These are phyloP conservation scores for Chiloscyllium punctatum DNA, from an alignment of 2,797 vertebrate genomes.

Conservation along the genomic window DNA sequence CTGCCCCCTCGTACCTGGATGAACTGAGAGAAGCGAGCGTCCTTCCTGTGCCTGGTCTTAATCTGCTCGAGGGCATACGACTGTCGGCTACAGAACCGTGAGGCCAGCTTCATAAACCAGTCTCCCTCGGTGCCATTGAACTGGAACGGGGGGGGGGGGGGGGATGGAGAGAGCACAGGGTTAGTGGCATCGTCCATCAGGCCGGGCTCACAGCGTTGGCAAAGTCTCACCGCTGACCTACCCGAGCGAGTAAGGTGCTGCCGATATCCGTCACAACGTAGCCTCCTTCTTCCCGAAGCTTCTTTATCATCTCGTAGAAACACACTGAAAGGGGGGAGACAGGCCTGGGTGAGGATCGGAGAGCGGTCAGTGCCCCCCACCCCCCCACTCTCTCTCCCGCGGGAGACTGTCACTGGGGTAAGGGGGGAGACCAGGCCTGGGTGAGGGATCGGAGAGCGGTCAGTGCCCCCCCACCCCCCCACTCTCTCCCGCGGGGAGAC, in stretches of 20 bases:
- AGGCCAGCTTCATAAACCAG: conserved; percentile 87
- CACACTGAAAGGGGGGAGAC: conserved; percentile 58
- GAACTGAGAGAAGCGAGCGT: conserved; percentile 74
- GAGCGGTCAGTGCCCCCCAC: too few species aligned
- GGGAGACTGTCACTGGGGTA: too few species aligned
- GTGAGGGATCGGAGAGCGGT: too few species aligned
- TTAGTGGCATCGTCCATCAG: too few species aligned
- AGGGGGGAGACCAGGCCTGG: too few species aligned
- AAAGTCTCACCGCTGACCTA: conserved; percentile 49
- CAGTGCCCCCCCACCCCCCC: too few species aligned
- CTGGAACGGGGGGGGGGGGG: conserved; percentile 48
- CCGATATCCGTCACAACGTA: conserved; percentile 73
- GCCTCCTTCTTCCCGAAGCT: conserved; percentile 65
- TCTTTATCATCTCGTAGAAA: conserved; percentile 77
- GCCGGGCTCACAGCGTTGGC: too few species aligned
- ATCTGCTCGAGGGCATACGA: conserved; percentile 80
- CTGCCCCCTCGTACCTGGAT: conserved; percentile 64
- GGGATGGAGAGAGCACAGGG: too few species aligned
- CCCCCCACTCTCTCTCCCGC: too few species aligned
- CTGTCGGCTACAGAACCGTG: conserved; percentile 86
- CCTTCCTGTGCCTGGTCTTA: conserved; percentile 74
- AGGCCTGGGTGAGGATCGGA: too few species aligned
- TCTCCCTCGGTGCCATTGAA: conserved; percentile 75
- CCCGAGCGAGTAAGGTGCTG: conserved; percentile 68
- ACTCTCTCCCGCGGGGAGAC: too few species aligned